phyloP scores from a whole-genome alignment of 2,888 invertebrate genomes.

The Adineta ricciae region DNA sequence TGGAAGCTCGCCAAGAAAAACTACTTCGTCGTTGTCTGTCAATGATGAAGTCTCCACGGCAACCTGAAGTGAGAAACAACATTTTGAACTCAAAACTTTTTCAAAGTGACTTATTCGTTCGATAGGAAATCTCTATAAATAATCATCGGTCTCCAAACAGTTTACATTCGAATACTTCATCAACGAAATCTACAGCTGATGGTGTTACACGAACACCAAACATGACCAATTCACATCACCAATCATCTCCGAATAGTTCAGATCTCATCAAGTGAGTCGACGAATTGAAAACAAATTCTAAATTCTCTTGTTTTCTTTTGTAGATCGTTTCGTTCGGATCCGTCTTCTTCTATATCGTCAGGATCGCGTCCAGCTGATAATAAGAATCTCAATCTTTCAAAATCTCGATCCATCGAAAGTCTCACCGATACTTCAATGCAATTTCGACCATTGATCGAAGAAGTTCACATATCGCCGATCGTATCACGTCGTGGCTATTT shows the following conservation, averaged over 20 bases:
- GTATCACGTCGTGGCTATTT: conserved; percentile 89
- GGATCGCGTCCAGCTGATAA: not conserved
- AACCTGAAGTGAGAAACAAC: not conserved
- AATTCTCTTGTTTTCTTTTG: no score
- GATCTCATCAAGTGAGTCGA: not conserved
- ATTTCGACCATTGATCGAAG: conserved; percentile 53
- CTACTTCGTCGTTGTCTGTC: not conserved
- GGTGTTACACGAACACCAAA: not conserved
- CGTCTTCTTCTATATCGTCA: not conserved
- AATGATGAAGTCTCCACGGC: not conserved
- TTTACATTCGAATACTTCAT: not conserved
- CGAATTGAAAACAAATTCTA: not conserved
- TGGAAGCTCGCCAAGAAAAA: not conserved
- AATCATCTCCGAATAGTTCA: not conserved
- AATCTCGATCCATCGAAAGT: conserved; percentile 34
- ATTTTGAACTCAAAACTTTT: no score
- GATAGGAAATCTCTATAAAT: not conserved
- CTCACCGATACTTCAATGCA: not conserved
- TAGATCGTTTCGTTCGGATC: not conserved
- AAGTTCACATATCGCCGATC: conserved; percentile 88
- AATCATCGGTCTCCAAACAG: not conserved
- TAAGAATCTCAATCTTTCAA: not conserved
- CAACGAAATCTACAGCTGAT: not conserved
- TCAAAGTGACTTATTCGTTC: not conserved
- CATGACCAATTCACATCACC: not conserved